Base-by-base conservation (phyloP, 2,113 vertebrate species). In the Himantopus leucocephalus region DNA sequence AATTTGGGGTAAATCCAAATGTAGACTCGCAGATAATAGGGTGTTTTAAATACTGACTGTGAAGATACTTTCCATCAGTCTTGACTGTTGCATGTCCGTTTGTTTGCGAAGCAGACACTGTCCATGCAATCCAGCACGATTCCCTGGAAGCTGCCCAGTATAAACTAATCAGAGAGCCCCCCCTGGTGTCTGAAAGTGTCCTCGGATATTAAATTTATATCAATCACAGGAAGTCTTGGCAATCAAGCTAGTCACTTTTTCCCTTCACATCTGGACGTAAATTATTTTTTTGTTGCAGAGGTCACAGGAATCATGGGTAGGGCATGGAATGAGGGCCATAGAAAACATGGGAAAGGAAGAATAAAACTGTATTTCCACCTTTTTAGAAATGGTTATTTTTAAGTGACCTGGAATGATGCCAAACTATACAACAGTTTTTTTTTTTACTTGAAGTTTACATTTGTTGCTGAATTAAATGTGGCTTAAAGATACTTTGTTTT, bases 301-400 rank as follows among this genome's bases (percentile, higher is more conserved):
- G 97, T 97, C 96, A 87, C 86, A 95, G 90, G 96, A 96, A 97
- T 97, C 97, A 97, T 97, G 98, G 96, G 97, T 98, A 98, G 96
- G 93, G 94, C 96, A 96, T 89, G 94, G 96, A 98, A 95, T 64
- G 96, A 97, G 96, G 87, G 94, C 96, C 96, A 73, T 94, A 94
- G 97, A 97, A 98, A 98, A 98, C 97, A 97, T 98, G 98, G 97
- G 97, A 98, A 97, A 98, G 97, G 97, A 98, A 98, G 96, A 96
- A 97, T 97, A 97, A 97, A 98, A 98, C 97, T 88, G 71, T 81
- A 95, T 98, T 97, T 98, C 97, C 97, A 97, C 97, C 97, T 98
- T 98, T 98, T 98, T 97, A 97, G 96, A 98, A 98, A 97, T 92
- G 87, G 96, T 96, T 98, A 97, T 98, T 98, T 98, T 98, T 97